These are phyloP conservation scores for Myiagra hebetior DNA, from an alignment of 2,113 vertebrate species.

Conservation along the genomic window DNA sequence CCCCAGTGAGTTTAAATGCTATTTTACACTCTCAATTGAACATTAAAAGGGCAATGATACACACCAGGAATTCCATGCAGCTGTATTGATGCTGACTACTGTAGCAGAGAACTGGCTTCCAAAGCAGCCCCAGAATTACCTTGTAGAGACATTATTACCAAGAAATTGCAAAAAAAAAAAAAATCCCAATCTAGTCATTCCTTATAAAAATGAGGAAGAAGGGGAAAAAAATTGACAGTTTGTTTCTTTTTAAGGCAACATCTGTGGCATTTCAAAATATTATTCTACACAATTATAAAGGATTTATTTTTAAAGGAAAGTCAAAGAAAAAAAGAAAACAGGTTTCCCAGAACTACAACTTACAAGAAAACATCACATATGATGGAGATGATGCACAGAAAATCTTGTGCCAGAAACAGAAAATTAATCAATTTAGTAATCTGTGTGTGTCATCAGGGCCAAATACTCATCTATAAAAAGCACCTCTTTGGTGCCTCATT, in stretches of 20 bases:
- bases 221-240: rapidly evolving
- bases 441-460: not conserved
- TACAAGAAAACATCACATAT: not conserved
- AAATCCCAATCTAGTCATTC: not conserved
- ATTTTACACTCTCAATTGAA: conserved; percentile 22
- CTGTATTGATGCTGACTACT: not conserved
- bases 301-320: not conserved
- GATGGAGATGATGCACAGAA: not conserved
- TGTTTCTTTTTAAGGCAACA: not conserved
- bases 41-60: not conserved
- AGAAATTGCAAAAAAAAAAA: not conserved
- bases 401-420: not conserved
- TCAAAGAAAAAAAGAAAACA: not conserved
- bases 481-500: not conserved
- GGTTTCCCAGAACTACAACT: not conserved
- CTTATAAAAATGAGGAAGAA: not conserved
- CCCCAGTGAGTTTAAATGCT: not conserved
- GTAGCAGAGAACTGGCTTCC: not conserved
- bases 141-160: not conserved
- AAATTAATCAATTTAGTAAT: not conserved
- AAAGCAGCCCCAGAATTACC: not conserved
- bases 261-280: not conserved
- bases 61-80: not conserved
- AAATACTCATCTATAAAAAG: not conserved
- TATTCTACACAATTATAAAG: not conserved